A percentile compares a stretch with the other conserved stretches of the same genome.
phyloP scores from a whole-genome alignment of 2,113 vertebrate genomes.

The Antigone vipio region DNA sequence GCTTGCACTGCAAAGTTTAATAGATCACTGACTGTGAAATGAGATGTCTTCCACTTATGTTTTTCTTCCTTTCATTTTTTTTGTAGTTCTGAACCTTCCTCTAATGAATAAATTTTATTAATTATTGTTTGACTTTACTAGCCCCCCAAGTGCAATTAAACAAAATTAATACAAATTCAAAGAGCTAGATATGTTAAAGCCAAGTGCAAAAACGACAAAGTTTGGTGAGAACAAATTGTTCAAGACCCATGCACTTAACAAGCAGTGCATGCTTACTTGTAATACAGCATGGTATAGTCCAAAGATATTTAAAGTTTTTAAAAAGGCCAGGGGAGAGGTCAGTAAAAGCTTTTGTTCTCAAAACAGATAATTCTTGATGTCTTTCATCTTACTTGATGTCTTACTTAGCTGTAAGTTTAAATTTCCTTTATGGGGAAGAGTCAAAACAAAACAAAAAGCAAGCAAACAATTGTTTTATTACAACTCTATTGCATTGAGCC shows the following conservation, averaged over 20 bases:
- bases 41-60: not conserved
- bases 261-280: not conserved
- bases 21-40: not conserved
- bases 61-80: not conserved
- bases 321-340: not conserved
- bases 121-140: not conserved
- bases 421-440: not conserved
- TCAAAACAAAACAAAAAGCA: not conserved
- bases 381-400: not conserved
- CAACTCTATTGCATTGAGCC: not conserved
- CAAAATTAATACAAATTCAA: not conserved
- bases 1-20: slow-evolving; percentile 29
- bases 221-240: not conserved
- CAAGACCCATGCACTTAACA: not conserved
- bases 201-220: not conserved
- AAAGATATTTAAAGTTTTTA: not conserved
- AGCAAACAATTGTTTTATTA: not conserved
- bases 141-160: not conserved
- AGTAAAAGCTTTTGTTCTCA: not conserved
- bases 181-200: not conserved
- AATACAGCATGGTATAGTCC: not conserved
- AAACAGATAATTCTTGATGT: not conserved
- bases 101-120: not conserved
- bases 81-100: not conserved
- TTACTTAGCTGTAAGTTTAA: not conserved